Evolutionary conservation across 2,113 vertebrate genomes (phyloP).

Genomic region (Caracal caracal): DNA sequence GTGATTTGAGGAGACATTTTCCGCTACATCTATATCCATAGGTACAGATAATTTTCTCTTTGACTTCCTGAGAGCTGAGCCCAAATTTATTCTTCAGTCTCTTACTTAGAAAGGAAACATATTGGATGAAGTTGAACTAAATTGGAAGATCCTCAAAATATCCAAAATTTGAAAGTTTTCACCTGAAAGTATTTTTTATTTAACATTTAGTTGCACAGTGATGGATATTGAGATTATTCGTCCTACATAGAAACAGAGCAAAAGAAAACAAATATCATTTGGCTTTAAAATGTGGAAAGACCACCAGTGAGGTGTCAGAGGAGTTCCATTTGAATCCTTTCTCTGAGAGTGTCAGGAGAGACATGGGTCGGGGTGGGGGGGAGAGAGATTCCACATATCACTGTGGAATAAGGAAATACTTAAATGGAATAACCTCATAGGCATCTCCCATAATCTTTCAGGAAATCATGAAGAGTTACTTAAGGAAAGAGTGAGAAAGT

Average conservation of each 20-base stretch:
- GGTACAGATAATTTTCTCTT: not conserved
- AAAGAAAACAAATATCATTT: not conserved
- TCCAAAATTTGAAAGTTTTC: constrained; percentile 13
- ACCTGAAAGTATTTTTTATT: constrained; percentile 25
- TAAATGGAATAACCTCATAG: not conserved
- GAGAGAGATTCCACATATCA: not conserved
- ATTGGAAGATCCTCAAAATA: constrained; percentile 21
- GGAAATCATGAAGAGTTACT: not conserved
- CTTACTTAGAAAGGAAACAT: constrained; percentile 37
- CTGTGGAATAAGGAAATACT: not conserved
- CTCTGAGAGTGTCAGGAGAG: not conserved
- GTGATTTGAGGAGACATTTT: not conserved
- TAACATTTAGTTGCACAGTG: not conserved
- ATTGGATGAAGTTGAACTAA: constrained; percentile 18
- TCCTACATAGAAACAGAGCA: not conserved
- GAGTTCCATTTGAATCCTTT: not conserved
- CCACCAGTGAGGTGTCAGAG: not conserved
- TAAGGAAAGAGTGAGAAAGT: not conserved
- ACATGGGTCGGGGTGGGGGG: not conserved
- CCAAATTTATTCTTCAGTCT: constrained; percentile 46
- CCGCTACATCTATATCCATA: not conserved
- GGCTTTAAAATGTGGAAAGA: not conserved
- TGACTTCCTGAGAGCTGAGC: not conserved
- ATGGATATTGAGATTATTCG: not conserved
- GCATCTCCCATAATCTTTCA: not conserved